Evolutionary conservation across 2,113 vertebrate species (phyloP).

Genomic region (Nicator chloris): DNA sequence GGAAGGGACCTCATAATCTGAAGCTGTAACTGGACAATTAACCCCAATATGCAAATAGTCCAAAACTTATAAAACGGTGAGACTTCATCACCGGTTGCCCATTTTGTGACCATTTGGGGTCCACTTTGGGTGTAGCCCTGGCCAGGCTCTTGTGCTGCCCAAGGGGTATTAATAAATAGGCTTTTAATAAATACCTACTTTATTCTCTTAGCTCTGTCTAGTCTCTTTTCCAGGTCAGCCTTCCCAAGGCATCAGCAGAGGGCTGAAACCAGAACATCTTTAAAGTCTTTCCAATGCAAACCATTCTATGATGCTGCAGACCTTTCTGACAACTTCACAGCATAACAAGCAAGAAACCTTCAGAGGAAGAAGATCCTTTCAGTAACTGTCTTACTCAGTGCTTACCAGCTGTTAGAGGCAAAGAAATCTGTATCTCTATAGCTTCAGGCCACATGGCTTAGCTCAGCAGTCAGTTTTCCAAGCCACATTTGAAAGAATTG

Average conservation of each 20-base stretch:
- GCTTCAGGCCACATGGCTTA: background rate
- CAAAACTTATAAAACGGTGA: background rate
- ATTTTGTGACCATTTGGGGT: background rate
- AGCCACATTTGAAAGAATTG: background rate
- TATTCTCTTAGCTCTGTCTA: background rate
- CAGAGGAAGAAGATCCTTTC: background rate
- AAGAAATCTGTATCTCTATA: background rate
- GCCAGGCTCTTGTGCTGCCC: background rate
- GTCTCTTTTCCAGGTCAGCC: background rate
- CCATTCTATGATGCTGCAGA: background rate
- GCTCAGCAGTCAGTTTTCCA: background rate
- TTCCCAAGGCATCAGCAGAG: background rate
- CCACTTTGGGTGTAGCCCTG: background rate
- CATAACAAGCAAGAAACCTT: background rate
- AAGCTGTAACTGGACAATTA: background rate
- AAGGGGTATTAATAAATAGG: background rate
- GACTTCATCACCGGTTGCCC: rapidly evolving
- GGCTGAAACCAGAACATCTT: background rate
- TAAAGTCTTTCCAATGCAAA: background rate
- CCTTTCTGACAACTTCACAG: background rate
- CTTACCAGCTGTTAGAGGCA: background rate
- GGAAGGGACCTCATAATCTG: background rate
- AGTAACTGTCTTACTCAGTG: background rate
- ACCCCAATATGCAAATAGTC: background rate
- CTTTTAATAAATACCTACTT: background rate